Percentiles rank a stretch among this genome's conserved stretches.
Conservation (phyloP, 1,140 invertebrate species). For the Globodera rostochiensis region DNA sequence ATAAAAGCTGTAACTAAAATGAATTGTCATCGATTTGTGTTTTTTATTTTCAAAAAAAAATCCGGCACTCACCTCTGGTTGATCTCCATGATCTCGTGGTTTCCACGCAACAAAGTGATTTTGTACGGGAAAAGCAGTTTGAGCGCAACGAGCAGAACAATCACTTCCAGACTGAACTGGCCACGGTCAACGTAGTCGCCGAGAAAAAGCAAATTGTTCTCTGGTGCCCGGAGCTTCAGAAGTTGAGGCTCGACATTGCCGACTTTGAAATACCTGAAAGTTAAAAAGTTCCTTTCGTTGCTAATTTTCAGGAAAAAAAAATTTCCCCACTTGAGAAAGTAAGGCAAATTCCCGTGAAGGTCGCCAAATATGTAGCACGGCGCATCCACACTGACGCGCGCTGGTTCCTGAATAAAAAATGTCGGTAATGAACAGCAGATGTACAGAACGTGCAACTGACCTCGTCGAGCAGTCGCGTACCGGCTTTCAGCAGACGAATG, state of each 20-base stretch:
- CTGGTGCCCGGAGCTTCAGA: background rate
- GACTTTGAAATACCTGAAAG: slow-evolving; percentile 1
- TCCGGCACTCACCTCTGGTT: background rate
- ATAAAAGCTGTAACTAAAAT: too few relatives aligned
- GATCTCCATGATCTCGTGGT: slow-evolving; percentile 23
- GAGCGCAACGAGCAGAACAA: slow-evolving; percentile 70
- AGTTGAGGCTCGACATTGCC: background rate
- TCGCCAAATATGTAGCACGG: slow-evolving; percentile 13
- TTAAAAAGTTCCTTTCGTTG: too few relatives aligned
- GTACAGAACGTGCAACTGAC: too few relatives aligned
- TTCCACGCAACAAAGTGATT: slow-evolving; percentile 70
- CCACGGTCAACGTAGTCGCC: slow-evolving; percentile 69
- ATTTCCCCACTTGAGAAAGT: slow-evolving; percentile 30
- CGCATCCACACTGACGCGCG: background rate
- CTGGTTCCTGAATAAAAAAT: background rate
- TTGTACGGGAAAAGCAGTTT: slow-evolving; percentile 71
- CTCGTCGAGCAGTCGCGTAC: too few relatives aligned
- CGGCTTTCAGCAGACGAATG: too few relatives aligned
- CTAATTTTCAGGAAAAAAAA: too few relatives aligned
- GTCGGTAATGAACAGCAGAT: too few relatives aligned
- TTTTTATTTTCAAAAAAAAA: too few relatives aligned
- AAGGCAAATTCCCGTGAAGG: slow-evolving; percentile 12
- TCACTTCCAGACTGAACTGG: slow-evolving; percentile 75
- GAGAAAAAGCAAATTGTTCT: slow-evolving; percentile 11
- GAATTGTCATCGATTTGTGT: too few relatives aligned